Evolutionary conservation across 2,888 invertebrate genomes (phyloP).

Genomic region (Monoplex corrugatus): DNA sequence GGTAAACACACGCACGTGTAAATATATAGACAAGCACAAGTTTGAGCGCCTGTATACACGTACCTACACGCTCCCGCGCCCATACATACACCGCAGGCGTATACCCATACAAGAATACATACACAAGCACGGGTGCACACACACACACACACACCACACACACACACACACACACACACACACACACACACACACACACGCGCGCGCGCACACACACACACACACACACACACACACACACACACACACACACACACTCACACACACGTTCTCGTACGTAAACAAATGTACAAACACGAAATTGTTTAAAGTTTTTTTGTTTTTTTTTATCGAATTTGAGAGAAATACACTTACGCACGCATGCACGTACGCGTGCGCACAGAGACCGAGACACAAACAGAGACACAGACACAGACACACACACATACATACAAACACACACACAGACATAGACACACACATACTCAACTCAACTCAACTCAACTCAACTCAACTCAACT

Average conservation of each 20-base stretch:
- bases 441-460: background rate
- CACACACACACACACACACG: conserved; percentile 1
- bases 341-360: too few species aligned
- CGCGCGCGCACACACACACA: conserved; percentile 19
- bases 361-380: too few species aligned
- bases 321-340: too few species aligned
- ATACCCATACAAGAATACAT: background rate
- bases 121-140: background rate
- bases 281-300: too few species aligned
- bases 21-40: background rate
- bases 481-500: too few species aligned
- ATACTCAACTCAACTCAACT: too few species aligned
- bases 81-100: background rate
- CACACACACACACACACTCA: conserved; percentile 13
- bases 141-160: conserved; percentile 15
- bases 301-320: too few species aligned
- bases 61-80: background rate
- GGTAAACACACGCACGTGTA: background rate
- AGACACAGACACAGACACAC: background rate
- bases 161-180: conserved; percentile 13
- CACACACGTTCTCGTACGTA: background rate
- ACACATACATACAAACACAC: background rate
- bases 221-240: conserved; percentile 27
- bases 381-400: background rate
- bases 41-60: too few species aligned